These are phyloP conservation scores for Ceyx cyanopectus DNA, from an alignment of 2,113 vertebrate species.

Conservation along the genomic window DNA sequence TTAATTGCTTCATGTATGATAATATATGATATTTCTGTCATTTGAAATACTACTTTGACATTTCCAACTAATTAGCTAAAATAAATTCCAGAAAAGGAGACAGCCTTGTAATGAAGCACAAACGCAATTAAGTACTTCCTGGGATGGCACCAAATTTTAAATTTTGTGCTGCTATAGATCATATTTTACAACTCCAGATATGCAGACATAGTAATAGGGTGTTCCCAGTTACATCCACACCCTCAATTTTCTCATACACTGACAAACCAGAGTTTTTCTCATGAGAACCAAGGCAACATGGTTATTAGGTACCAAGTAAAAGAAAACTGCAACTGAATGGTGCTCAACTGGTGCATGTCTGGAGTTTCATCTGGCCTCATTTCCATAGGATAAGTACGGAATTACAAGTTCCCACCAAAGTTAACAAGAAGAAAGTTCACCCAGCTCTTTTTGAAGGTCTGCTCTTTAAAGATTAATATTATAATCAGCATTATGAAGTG, in stretches of 20 bases:
- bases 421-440: not conserved
- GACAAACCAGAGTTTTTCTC: slow-evolving; percentile 25
- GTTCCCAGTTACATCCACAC: slow-evolving; percentile 12
- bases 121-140: slow-evolving; percentile 53
- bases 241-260: slow-evolving; percentile 29
- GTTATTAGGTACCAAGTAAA: slow-evolving; percentile 4
- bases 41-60: slow-evolving; percentile 73
- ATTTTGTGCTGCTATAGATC: not conserved
- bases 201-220: not conserved
- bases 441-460: not conserved
- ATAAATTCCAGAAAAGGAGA: slow-evolving; percentile 70
- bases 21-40: slow-evolving; percentile 36
- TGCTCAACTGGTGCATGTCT: not conserved
- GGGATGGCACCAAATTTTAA: slow-evolving; percentile 48
- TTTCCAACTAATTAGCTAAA: slow-evolving; percentile 78
- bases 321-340: not conserved
- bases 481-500: not conserved
- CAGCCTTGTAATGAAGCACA: slow-evolving; percentile 47
- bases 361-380: not conserved
- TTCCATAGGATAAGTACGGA: not conserved
- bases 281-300: not conserved
- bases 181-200: slow-evolving; percentile 39
- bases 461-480: not conserved
- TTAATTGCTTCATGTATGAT: slow-evolving; percentile 55
- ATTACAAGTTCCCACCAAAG: not conserved